Conservation (phyloP, 2,888 invertebrate species). For the Drosophila subquinaria region DNA sequence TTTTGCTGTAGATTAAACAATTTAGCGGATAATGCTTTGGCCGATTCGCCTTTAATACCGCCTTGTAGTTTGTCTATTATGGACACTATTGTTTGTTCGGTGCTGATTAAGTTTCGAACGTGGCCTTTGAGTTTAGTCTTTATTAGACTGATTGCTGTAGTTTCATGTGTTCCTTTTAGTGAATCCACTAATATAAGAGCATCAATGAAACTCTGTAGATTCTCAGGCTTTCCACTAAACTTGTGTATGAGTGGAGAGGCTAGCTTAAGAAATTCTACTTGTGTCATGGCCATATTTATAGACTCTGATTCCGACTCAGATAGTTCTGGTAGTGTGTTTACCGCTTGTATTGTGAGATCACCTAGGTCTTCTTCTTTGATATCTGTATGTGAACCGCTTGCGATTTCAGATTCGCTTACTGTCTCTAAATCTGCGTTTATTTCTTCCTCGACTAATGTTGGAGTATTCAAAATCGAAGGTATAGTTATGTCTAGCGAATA, state of each 20-base stretch:
- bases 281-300: not conserved
- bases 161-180: constrained; percentile 4
- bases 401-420: not conserved
- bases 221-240: not conserved
- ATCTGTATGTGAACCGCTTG: not conserved
- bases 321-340: not conserved
- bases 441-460: not conserved
- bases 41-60: not conserved
- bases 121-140: constrained; percentile 8
- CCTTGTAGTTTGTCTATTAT: constrained; percentile 1
- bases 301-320: not conserved
- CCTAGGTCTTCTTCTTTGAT: not conserved
- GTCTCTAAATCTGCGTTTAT: not conserved
- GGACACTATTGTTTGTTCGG: constrained; percentile 11
- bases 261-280: not conserved
- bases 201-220: not conserved
- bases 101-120: not conserved
- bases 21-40: constrained; percentile 9
- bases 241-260: not conserved
- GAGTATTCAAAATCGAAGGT: not conserved
- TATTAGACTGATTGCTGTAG: constrained; percentile 2
- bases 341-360: not conserved
- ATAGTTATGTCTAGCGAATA: not conserved
- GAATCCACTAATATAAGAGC: not conserved
- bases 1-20: constrained; percentile 17